Evolutionary conservation across 1,140 invertebrate genomes (phyloP).

Genomic region (Leptinotarsa texana): DNA sequence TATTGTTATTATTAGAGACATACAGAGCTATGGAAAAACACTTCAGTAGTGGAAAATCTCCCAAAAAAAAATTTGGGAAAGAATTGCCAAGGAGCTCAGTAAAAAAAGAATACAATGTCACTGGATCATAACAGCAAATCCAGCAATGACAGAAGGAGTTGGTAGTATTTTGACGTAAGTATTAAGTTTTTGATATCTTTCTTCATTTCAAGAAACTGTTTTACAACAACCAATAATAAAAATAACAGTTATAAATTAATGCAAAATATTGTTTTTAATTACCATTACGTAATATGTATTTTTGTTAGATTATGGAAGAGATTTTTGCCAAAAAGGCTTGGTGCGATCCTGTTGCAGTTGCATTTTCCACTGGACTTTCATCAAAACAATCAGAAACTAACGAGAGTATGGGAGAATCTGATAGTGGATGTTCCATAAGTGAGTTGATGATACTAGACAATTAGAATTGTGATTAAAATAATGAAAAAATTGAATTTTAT

Average conservation of each 20-base stretch:
- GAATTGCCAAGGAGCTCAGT: conserved; percentile 9
- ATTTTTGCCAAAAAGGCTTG: conserved; percentile 25
- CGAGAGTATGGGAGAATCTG: conserved; percentile 23
- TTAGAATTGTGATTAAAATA: conserved; percentile 25
- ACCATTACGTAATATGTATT: conserved; percentile 3
- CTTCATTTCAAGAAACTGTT: conserved; percentile 12
- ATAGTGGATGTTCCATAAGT: conserved; percentile 23
- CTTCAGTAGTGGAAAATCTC: conserved; percentile 19
- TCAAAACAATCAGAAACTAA: conserved; percentile 23
- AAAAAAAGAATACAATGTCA: conserved; percentile 25
- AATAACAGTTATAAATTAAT: conserved; percentile 19
- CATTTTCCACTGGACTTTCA: conserved; percentile 23
- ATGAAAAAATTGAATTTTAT: conserved; percentile 25
- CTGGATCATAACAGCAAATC: conserved; percentile 32
- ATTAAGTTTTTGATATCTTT: conserved; percentile 23
- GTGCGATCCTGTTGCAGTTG: conserved; percentile 26
- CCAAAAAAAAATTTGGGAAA: too few relatives aligned
- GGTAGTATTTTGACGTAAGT: conserved; percentile 26
- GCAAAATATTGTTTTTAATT: conserved; percentile 12
- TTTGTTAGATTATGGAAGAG: conserved; percentile 25
- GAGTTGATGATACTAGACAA: conserved; percentile 17
- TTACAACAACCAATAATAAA: conserved; percentile 18
- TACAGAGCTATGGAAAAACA: conserved; percentile 20
- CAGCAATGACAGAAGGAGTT: conserved; percentile 23
- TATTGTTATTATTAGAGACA: conserved; percentile 26